Evolutionary conservation across 2,888 invertebrate species (phyloP).

Genomic region (Andrena hattorfiana): DNA sequence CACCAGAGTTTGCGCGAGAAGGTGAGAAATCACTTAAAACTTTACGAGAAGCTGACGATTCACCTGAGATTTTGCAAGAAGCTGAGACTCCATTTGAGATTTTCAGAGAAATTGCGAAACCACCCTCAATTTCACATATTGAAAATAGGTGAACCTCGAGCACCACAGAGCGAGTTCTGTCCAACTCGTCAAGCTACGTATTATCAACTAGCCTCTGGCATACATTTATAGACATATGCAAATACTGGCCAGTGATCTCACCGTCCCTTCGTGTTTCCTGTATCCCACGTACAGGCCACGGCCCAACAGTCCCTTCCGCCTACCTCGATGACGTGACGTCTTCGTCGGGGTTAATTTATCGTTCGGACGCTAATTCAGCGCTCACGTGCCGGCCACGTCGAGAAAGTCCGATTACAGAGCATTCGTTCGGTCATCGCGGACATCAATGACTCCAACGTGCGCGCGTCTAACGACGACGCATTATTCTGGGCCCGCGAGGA

Average conservation of each 20-base stretch:
- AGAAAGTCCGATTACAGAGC: constrained; percentile 58
- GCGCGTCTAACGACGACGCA: constrained; percentile 57
- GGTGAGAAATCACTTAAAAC: no score
- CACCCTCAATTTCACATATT: no score
- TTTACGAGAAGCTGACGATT: no score
- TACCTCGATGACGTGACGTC: constrained; percentile 25
- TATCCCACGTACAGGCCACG: constrained; percentile 1
- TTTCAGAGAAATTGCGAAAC: no score
- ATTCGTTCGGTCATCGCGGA: constrained; percentile 37
- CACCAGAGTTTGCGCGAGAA: no score
- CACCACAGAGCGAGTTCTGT: no score
- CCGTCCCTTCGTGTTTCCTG: constrained; percentile 14
- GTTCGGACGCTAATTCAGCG: constrained; percentile 49
- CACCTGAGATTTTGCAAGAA: no score
- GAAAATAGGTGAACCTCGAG: no score
- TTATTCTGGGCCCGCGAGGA: constrained; percentile 50
- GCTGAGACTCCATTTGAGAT: no score
- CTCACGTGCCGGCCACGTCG: constrained; percentile 45
- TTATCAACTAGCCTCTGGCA: no score
- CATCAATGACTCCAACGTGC: constrained; percentile 29
- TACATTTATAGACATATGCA: not conserved
- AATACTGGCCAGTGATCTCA: not conserved
- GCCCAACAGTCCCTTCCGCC: constrained; percentile 31
- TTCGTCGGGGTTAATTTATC: constrained; percentile 52
- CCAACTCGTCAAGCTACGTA: no score